Base-by-base conservation (phyloP, 2,113 vertebrate genomes). In the Myotis davidii region DNA sequence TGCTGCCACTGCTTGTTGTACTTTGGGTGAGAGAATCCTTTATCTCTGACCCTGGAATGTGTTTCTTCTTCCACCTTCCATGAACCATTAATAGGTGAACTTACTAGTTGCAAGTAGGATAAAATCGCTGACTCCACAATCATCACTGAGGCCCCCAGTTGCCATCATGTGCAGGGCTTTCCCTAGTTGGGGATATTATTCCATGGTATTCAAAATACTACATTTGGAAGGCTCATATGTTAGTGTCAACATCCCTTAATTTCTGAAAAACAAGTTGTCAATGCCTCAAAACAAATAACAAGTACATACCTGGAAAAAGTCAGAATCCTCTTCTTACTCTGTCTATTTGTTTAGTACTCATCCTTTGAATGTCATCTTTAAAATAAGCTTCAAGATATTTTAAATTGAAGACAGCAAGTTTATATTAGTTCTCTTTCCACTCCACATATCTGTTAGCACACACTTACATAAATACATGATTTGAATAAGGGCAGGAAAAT, bases 341-440 rank as follows among this genome's bases (percentile, higher is more conserved):
- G 5, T 25, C 64, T 76, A 6, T 16, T 37, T 48, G 16, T 27
- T 8, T 54, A 32, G 17, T 61, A 5, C 1, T 77, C 37, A 18
- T 81, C 27, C 42, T 88, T 85, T 90, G 85, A 74, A 79, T 67
- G 9, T 50, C 20, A 23, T 73, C 64, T n/a, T 87, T 91, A 42
- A 65, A 81, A n/a, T 76, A 93, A 84, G 27, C 39, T 81, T 79
- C n/a, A n/a, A 48, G 50, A 21, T 76, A 56, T 37, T 79, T 85
- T 78, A 56, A 88, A 83, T 39, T 65, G 9, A 25, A 16, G 3
- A 59, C 78, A 94, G 67, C 2, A 45, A 17, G 39, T 93, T 52
- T 65, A 23, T 4, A 1, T 90, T 61, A n/a, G 12, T 72, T 92
- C 45, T 84, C 83, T 84, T 74, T 95, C 56, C 52, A 4, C 54